Evolutionary conservation across 2,113 vertebrate genomes (phyloP).

Genomic region (Siphamia tubifer): DNA sequence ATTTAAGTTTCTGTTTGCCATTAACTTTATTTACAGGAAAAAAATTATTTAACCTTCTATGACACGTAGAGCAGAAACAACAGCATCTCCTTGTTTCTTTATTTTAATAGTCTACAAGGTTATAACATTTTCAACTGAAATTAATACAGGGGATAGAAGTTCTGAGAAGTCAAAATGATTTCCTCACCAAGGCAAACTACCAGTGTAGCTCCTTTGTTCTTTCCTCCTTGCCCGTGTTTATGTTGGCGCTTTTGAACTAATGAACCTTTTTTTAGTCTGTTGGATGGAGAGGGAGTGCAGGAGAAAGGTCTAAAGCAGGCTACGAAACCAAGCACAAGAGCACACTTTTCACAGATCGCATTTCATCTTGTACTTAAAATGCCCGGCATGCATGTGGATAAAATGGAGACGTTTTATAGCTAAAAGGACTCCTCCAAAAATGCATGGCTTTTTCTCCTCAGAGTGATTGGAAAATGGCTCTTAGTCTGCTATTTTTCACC

Average conservation of each 20-base stretch:
- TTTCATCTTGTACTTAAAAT: background rate
- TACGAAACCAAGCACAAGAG: background rate
- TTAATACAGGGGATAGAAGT: background rate
- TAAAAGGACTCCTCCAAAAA: constrained; percentile 1
- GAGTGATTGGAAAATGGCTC: constrained; percentile 10
- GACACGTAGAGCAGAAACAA: background rate
- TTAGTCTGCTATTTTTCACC: constrained; percentile 2
- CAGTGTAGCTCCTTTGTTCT: constrained; percentile 20
- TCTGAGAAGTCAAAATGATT: constrained; percentile 19
- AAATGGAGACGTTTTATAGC: background rate
- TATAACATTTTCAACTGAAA: background rate
- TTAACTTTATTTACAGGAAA: background rate
- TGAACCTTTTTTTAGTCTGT: constrained; percentile 17
- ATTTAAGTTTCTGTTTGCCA: too few relatives aligned
- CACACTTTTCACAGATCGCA: background rate
- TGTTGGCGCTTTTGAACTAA: constrained; percentile 44
- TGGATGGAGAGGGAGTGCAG: constrained; percentile 30
- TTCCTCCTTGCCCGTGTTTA: constrained; percentile 42
- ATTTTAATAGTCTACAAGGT: background rate
- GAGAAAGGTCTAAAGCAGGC: constrained; percentile 15
- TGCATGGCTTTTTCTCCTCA: background rate
- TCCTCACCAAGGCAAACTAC: constrained; percentile 66
- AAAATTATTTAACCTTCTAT: background rate
- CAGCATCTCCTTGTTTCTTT: background rate
- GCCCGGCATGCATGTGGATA: background rate